These are phyloP conservation scores for Pygoscelis antarcticus DNA, from an alignment of 2,113 vertebrate genomes.

Conservation along the genomic window DNA sequence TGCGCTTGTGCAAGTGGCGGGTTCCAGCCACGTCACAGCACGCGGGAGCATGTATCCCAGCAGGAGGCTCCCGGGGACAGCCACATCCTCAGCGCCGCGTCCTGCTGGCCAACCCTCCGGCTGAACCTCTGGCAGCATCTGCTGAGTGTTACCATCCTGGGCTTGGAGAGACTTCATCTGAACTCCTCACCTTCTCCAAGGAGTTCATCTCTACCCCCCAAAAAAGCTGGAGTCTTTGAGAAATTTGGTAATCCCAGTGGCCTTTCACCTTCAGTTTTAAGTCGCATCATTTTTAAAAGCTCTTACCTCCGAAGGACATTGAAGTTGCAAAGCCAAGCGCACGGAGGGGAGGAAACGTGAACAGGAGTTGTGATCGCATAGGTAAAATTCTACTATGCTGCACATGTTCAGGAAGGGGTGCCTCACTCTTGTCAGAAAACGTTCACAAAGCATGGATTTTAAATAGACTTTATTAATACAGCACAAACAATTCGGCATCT, in stretches of 20 bases:
- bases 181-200: not conserved
- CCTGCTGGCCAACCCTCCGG: not conserved
- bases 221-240: not conserved
- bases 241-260: not conserved
- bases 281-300: not conserved
- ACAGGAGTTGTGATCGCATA: not conserved
- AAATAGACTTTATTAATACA: not conserved
- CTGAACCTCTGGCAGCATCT: not conserved
- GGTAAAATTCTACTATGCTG: not conserved
- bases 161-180: not conserved
- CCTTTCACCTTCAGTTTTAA: not conserved
- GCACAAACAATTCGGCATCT: not conserved
- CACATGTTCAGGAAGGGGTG: not conserved
- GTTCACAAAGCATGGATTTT: not conserved
- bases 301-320: not conserved
- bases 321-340: not conserved
- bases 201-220: not conserved
- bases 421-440: not conserved
- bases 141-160: not conserved
- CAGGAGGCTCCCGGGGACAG: fast-evolving
- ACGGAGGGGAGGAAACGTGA: not conserved
- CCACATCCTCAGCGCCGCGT: fast-evolving
- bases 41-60: fast-evolving
- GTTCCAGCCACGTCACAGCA: not conserved
- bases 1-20: not conserved